phyloP scores from a whole-genome alignment of 2,888 invertebrate species.

The Nomada goodeniana region DNA sequence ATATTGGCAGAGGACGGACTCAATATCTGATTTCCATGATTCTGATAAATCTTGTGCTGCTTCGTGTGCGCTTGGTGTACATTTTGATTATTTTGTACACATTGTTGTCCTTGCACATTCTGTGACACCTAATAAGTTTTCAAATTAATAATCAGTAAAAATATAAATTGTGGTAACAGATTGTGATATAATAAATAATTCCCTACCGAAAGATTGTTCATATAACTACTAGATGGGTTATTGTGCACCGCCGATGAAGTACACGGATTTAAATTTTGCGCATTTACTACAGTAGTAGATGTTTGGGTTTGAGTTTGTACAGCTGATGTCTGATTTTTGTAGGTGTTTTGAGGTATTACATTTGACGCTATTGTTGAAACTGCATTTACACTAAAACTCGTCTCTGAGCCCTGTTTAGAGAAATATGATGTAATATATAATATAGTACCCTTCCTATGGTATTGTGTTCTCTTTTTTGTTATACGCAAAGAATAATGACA shows the following conservation, averaged over 20 bases:
- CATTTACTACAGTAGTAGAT: constrained; percentile 69
- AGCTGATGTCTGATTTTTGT: constrained; percentile 82
- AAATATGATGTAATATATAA: neutral
- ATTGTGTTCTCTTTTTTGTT: neutral
- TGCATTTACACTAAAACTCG: constrained; percentile 75
- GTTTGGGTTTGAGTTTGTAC: constrained; percentile 81
- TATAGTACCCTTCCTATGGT: neutral
- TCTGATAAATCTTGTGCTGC: constrained; percentile 75
- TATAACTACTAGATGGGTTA: constrained; percentile 70
- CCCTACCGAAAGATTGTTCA: constrained; percentile 76
- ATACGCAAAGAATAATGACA: neutral
- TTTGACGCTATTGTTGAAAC: constrained; percentile 75
- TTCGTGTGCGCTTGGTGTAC: constrained; percentile 71
- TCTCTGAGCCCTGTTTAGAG: constrained; percentile 74
- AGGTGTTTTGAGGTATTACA: constrained; percentile 74
- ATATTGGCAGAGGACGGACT: constrained; percentile 80
- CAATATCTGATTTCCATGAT: constrained; percentile 77
- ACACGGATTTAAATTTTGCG: constrained; percentile 74
- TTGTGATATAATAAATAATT: constrained; percentile 12
- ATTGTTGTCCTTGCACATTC: constrained; percentile 76
- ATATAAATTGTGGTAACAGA: constrained; percentile 16
- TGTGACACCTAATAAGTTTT: constrained; percentile 51
- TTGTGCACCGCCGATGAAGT: constrained; percentile 70
- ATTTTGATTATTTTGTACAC: constrained; percentile 77
- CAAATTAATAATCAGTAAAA: constrained; percentile 17